These are phyloP conservation scores for Ligdia adustata DNA, from an alignment of 2,888 invertebrate species.

Conservation along the genomic window DNA sequence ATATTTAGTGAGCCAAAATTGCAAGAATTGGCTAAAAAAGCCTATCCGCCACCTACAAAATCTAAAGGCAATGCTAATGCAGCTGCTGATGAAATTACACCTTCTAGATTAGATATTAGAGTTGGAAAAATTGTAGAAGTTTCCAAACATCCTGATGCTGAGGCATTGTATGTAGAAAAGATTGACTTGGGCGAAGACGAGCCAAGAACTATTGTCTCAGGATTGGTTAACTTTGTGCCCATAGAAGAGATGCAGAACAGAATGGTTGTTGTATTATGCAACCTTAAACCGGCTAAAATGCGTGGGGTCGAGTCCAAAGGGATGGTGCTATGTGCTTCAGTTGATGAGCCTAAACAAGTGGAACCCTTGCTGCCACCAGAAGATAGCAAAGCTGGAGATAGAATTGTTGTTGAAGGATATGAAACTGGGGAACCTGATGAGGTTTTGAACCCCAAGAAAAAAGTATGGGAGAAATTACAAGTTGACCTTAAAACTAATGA, in stretches of 20 bases:
- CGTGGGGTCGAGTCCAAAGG: conserved; percentile 95
- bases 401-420: conserved; percentile 92
- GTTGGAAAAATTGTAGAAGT: conserved; percentile 94
- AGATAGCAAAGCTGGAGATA: conserved; percentile 91
- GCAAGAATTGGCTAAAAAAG: conserved; percentile 90
- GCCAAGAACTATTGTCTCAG: conserved; percentile 91
- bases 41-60: conserved; percentile 92
- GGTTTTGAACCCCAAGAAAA: conserved; percentile 97
- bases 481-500: conserved; percentile 89
- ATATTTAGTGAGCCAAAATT: conserved; percentile 92
- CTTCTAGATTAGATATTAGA: conserved; percentile 92
- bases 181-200: conserved; percentile 93
- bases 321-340: conserved; percentile 96
- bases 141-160: conserved; percentile 95
- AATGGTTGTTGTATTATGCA: conserved; percentile 96
- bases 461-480: conserved; percentile 97
- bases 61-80: conserved; percentile 67
- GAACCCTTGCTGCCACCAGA: conserved; percentile 93
- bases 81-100: conserved; percentile 85
- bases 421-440: conserved; percentile 91
- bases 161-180: conserved; percentile 95
- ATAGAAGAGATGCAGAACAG: conserved; percentile 95
- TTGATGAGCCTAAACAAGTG: conserved; percentile 90
- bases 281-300: conserved; percentile 98
- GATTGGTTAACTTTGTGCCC: conserved; percentile 95